Percentiles rank a stretch among this genome's conserved stretches.
These are phyloP conservation scores for Onychostruthus taczanowskii DNA, from an alignment of 2,113 vertebrate species.

Conservation along the genomic window DNA sequence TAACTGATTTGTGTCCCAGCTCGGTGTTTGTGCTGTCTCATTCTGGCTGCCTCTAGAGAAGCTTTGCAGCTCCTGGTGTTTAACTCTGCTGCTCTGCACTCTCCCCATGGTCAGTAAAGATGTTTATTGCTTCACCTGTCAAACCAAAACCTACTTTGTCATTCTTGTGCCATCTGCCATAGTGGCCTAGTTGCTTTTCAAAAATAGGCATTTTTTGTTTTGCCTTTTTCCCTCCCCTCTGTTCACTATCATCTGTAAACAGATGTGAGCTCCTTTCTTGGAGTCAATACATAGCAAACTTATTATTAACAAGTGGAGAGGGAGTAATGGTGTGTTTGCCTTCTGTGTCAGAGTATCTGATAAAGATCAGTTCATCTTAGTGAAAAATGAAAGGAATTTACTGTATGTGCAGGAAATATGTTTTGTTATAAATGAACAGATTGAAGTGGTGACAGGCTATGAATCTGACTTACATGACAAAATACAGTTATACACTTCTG, in stretches of 20 bases:
- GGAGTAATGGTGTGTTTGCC: not conserved
- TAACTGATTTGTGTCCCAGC: not conserved
- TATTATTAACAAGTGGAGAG: not conserved
- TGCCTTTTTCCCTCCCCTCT: accelerated
- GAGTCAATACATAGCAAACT: not conserved
- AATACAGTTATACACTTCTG: not conserved
- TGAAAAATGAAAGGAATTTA: constrained; percentile 30
- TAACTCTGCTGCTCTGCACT: not conserved
- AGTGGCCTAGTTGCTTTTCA: not conserved
- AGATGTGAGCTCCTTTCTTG: not conserved
- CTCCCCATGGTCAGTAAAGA: not conserved
- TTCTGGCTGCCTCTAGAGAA: not conserved
- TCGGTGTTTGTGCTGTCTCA: not conserved
- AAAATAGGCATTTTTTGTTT: not conserved
- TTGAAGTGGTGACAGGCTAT: not conserved
- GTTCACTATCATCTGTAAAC: not conserved
- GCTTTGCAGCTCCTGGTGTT: not conserved
- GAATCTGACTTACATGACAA: not conserved
- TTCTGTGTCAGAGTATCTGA: not conserved
- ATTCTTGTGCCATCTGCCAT: not conserved
- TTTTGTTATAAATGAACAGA: not conserved
- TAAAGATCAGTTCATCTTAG: not conserved
- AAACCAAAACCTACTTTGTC: not conserved
- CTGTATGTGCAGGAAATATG: not conserved
- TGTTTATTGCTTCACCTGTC: not conserved